Evolutionary conservation across 35 echinoderm and acorn worm genomes (phyloP).

Genomic region (Ptychodera flava): DNA sequence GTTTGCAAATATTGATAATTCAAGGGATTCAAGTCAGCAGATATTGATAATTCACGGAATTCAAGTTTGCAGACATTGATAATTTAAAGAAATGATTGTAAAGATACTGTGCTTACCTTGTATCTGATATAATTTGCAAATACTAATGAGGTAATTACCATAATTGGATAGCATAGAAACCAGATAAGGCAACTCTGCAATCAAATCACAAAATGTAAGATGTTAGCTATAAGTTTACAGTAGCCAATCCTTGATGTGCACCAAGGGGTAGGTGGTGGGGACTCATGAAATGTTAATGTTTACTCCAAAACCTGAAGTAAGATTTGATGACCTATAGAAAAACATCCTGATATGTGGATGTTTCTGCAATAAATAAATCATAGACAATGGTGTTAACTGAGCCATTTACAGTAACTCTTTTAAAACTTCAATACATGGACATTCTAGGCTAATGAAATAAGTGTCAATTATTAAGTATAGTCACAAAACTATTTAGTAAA

Average conservation of each 20-base stretch:
- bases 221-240: not conserved
- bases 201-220: conserved; percentile 18
- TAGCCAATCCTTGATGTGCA: not conserved
- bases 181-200: conserved; percentile 70
- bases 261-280: not conserved
- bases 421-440: too few relatives aligned
- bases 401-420: too few relatives aligned
- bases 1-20: not conserved
- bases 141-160: conserved; percentile 47
- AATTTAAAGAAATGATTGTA: not conserved
- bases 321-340: not conserved
- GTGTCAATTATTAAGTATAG: too few relatives aligned
- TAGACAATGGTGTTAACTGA: too few relatives aligned
- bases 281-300: not conserved
- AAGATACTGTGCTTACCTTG: conserved; percentile 25
- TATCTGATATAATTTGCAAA: conserved; percentile 48
- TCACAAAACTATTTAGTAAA: too few relatives aligned
- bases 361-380: not conserved
- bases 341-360: not conserved
- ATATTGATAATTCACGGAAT: not conserved
- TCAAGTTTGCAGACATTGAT: not conserved
- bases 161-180: conserved; percentile 75
- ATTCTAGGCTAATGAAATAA: too few relatives aligned
- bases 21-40: not conserved
- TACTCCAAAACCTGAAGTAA: not conserved